Percentiles rank a stretch among this genome's conserved stretches.
Conservation (phyloP, 2,888 invertebrate species). For the Epinotia demarniana region DNA sequence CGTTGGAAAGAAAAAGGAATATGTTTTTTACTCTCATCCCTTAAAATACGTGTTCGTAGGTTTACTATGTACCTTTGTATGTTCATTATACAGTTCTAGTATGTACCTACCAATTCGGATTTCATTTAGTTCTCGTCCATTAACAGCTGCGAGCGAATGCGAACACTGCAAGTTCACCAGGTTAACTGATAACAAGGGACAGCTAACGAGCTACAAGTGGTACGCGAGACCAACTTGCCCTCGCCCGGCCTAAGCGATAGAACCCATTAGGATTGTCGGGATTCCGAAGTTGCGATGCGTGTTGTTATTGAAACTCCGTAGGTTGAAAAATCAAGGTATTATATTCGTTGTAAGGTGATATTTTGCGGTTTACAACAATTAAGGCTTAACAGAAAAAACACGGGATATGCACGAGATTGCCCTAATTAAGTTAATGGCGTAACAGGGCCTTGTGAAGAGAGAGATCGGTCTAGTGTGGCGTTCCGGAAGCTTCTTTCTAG, state of each 20-base stretch:
- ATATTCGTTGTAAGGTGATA: too few relatives aligned
- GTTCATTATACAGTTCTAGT: background rate
- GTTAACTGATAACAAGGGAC: conserved; percentile 61
- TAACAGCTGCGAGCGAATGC: conserved; percentile 9
- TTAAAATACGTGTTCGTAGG: background rate
- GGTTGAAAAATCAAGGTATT: too few relatives aligned
- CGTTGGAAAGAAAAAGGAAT: too few relatives aligned
- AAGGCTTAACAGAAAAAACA: too few relatives aligned
- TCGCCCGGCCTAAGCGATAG: conserved; percentile 18
- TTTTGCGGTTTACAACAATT: too few relatives aligned
- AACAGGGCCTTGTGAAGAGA: too few relatives aligned
- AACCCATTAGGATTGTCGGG: conserved; percentile 36
- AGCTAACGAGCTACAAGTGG: conserved; percentile 61
- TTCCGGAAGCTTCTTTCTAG: too few relatives aligned
- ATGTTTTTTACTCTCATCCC: background rate
- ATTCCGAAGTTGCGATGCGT: too few relatives aligned
- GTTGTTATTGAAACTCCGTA: too few relatives aligned
- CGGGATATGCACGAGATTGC: too few relatives aligned
- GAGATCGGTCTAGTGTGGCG: too few relatives aligned
- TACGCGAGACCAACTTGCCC: conserved; percentile 1
- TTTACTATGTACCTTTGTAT: background rate
- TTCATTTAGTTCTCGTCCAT: conserved; percentile 11
- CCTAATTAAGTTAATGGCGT: too few relatives aligned
- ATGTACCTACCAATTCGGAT: conserved; percentile 10
- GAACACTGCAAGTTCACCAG: conserved; percentile 57